Conservation (phyloP, 2,113 vertebrate species). For the Crotalus horridus region DNA sequence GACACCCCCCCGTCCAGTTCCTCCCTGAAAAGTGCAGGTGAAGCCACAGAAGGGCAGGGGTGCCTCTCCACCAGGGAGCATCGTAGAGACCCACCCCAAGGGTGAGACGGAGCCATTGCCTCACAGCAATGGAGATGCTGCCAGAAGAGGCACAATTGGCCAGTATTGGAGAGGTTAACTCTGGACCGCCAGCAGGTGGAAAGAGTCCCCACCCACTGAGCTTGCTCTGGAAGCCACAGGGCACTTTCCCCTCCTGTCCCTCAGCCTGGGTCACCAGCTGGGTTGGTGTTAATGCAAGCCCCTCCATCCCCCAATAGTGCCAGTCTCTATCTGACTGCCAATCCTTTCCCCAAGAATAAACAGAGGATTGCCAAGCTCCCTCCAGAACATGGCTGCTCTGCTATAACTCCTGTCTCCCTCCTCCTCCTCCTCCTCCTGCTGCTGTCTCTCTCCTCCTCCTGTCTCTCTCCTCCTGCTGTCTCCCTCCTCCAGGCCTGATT, state of each 20-base stretch:
- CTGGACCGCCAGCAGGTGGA: background rate
- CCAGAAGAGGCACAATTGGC: background rate
- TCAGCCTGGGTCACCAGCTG: background rate
- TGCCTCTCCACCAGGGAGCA: no score
- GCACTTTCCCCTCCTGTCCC: background rate
- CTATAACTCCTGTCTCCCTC: background rate
- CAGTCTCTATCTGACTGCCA: background rate
- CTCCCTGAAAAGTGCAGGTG: background rate
- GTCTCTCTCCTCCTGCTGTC: background rate
- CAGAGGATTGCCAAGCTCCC: background rate
- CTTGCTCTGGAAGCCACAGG: background rate
- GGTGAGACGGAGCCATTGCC: no score
- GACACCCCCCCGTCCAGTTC: background rate
- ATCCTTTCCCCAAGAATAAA: background rate
- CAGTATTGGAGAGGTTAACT: background rate
- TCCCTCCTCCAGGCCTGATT: slow-evolving; percentile 77
- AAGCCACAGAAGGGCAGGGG: background rate
- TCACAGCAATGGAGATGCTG: background rate
- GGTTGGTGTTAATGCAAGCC: background rate
- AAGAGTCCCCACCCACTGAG: background rate
- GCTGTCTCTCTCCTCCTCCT: background rate
- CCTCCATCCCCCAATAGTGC: no score
- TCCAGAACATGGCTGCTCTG: background rate
- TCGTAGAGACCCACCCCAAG: no score
- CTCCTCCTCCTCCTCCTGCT: background rate